Conservation (phyloP, 2,113 vertebrate genomes). For the Oreochromis tanganicae region DNA sequence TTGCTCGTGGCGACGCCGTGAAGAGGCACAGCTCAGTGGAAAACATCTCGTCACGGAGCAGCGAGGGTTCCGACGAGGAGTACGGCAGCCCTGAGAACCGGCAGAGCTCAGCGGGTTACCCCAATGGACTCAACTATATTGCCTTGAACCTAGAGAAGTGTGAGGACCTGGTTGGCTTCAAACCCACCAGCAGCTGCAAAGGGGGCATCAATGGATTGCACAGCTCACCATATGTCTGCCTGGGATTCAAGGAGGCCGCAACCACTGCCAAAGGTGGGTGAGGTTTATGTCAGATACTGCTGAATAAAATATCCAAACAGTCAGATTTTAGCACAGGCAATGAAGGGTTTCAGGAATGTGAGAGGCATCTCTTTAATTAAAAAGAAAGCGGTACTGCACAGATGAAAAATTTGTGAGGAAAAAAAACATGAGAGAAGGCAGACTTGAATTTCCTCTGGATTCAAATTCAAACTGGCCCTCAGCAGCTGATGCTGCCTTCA, state of each 20-base stretch:
- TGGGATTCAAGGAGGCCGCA: slow-evolving; percentile 89
- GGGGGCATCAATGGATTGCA: slow-evolving; percentile 77
- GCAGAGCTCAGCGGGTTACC: slow-evolving; percentile 82
- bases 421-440: not conserved
- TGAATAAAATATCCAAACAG: not conserved
- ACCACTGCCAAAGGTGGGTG: slow-evolving; percentile 90
- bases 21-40: slow-evolving; percentile 94
- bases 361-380: not conserved
- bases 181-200: slow-evolving; percentile 79
- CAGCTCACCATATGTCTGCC: slow-evolving; percentile 80
- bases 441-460: not conserved
- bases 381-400: not conserved
- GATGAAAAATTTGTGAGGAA: not conserved
- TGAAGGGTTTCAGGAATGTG: not conserved
- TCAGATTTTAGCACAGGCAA: not conserved
- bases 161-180: slow-evolving; percentile 67
- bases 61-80: slow-evolving; percentile 77
- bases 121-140: slow-evolving; percentile 92
- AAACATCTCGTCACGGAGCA: slow-evolving; percentile 89
- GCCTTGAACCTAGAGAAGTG: slow-evolving; percentile 82
- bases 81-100: slow-evolving; percentile 81
- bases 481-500: slow-evolving; percentile 3
- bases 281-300: not conserved
- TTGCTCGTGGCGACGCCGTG: slow-evolving; percentile 80
- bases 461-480: slow-evolving; percentile 18